These are phyloP conservation scores for Luperina nickerlii DNA, from an alignment of 2,888 invertebrate genomes.

Conservation along the genomic window DNA sequence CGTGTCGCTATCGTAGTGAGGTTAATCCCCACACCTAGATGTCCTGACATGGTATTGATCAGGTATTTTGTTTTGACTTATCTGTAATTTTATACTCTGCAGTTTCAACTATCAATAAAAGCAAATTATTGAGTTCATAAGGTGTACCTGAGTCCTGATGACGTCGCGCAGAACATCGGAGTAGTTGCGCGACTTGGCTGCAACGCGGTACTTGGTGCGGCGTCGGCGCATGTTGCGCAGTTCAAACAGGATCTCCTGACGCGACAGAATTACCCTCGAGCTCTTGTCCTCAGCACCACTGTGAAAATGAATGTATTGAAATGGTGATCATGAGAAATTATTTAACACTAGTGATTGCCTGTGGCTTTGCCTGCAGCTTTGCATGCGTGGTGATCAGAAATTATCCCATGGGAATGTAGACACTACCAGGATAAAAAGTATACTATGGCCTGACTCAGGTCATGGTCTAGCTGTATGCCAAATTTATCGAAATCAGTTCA, in stretches of 20 bases:
- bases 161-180: constrained; percentile 91
- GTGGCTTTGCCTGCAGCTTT: neutral
- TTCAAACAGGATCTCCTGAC: constrained; percentile 86
- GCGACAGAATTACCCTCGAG: constrained; percentile 64
- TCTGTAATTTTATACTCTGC: neutral
- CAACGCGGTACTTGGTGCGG: constrained; percentile 90
- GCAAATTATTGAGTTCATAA: neutral
- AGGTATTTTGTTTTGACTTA: neutral
- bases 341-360: neutral
- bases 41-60: neutral
- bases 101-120: neutral
- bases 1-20: too few relatives aligned
- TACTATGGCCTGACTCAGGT: neutral
- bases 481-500: neutral
- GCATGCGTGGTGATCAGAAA: neutral
- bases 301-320: neutral
- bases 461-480: neutral
- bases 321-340: neutral
- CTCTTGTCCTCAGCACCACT: constrained; percentile 54
- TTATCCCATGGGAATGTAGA: neutral
- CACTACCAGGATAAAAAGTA: neutral
- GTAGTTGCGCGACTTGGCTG: constrained; percentile 90
- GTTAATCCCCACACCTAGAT: neutral
- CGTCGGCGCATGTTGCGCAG: constrained; percentile 91
- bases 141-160: constrained; percentile 88